Evolutionary conservation across 2,113 vertebrate genomes (phyloP).

Genomic region (Tenebrosternarchus preto): DNA sequence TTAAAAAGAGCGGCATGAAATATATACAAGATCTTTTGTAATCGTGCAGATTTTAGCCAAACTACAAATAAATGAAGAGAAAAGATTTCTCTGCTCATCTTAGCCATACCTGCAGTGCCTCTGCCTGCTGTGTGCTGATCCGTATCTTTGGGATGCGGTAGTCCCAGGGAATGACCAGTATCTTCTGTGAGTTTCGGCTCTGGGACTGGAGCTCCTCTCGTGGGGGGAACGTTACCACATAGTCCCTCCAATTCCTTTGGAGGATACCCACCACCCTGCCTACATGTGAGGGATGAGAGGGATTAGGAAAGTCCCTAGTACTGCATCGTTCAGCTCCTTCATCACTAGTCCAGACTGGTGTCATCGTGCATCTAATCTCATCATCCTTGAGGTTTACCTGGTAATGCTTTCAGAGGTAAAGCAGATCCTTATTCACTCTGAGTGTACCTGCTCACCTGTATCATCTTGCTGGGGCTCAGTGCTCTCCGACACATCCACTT

Average conservation of each 20-base stretch:
- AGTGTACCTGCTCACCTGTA: not conserved
- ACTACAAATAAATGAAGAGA: too few relatives aligned
- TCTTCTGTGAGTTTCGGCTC: slow-evolving; percentile 83
- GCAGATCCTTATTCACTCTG: too few relatives aligned
- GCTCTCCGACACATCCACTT: not conserved
- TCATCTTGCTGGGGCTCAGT: not conserved
- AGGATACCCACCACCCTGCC: slow-evolving; percentile 89
- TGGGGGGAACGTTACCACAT: slow-evolving; percentile 90
- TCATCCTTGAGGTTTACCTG: too few relatives aligned
- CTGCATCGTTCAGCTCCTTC: not conserved
- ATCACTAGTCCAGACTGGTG: not conserved
- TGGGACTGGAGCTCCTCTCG: slow-evolving; percentile 85
- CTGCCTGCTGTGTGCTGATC: slow-evolving; percentile 92
- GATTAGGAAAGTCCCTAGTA: not conserved
- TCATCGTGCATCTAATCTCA: too few relatives aligned
- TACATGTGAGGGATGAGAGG: slow-evolving; percentile 36
- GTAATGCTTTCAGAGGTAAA: too few relatives aligned
- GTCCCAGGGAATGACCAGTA: slow-evolving; percentile 92
- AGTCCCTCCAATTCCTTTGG: slow-evolving; percentile 96
- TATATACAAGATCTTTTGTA: too few relatives aligned
- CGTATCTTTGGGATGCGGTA: slow-evolving; percentile 91
- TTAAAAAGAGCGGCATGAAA: too few relatives aligned
- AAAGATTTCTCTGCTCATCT: too few relatives aligned
- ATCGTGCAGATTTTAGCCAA: too few relatives aligned
- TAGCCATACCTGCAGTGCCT: slow-evolving; percentile 82